Conservation (phyloP, 2,113 vertebrate genomes). For the Petaurus breviceps region DNA sequence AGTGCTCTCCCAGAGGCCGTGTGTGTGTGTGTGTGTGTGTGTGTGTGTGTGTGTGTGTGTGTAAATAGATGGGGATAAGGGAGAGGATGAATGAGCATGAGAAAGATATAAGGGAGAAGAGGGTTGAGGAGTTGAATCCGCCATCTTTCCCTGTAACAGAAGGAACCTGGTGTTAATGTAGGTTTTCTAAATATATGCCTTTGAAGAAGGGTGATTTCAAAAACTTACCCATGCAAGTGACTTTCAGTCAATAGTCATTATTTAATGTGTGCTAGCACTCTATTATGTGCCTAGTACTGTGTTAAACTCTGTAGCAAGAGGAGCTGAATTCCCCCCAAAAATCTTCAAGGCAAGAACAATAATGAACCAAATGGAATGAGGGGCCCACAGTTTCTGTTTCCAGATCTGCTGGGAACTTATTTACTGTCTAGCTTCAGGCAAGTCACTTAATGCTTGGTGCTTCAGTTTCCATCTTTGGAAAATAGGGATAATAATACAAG, state of each 20-base stretch:
- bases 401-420: not conserved
- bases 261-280: not conserved
- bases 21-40: not conserved
- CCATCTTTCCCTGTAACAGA: not conserved
- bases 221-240: not conserved
- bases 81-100: not conserved
- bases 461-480: not conserved
- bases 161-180: not conserved
- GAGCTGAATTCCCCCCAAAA: not conserved
- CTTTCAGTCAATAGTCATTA: accelerated
- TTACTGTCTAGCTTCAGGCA: not conserved
- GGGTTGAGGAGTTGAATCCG: not conserved
- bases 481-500: not conserved
- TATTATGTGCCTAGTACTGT: not conserved
- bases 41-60: not conserved
- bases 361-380: not conserved
- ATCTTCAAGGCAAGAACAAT: not conserved
- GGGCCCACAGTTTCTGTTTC: not conserved
- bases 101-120: not conserved
- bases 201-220: conserved; percentile 11
- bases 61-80: not conserved
- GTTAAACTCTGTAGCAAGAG: not conserved
- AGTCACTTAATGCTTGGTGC: not conserved
- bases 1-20: not conserved
- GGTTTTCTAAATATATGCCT: not conserved